Conservation (phyloP, 2,797 vertebrate species). For the Sebastiscus tertius region DNA sequence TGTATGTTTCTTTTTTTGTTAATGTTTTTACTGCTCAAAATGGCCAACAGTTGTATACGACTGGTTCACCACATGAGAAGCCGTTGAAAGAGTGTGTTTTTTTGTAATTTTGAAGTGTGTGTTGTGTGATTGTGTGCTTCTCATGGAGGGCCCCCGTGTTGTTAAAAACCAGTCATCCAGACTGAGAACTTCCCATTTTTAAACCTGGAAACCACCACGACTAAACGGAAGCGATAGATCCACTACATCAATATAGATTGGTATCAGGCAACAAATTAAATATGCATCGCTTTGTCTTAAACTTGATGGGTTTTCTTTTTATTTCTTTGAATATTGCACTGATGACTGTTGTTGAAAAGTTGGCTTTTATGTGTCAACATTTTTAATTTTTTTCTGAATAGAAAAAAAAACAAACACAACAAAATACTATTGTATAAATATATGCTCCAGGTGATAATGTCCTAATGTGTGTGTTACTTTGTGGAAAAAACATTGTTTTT, state of each 20-base stretch:
- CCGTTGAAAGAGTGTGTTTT: constrained; percentile 26
- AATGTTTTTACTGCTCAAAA: constrained; percentile 77
- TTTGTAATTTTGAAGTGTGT: constrained; percentile 16
- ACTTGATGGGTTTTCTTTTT: constrained; percentile 81
- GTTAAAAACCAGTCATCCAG: constrained; percentile 46
- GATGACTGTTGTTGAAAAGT: constrained; percentile 87
- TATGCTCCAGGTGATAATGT: constrained; percentile 85
- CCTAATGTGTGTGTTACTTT: constrained; percentile 83
- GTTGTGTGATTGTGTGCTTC: constrained; percentile 42
- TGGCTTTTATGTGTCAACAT: constrained; percentile 83
- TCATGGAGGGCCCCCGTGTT: constrained; percentile 52
- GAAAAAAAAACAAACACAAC: constrained; percentile 83
- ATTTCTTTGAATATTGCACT: constrained; percentile 89
- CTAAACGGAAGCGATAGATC: constrained; percentile 61
- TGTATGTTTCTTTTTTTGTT: constrained; percentile 73
- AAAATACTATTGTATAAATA: constrained; percentile 85
- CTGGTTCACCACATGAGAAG: constrained; percentile 73
- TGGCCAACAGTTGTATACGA: constrained; percentile 77
- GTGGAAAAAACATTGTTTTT: constrained; percentile 81
- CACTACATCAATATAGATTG: constrained; percentile 67
- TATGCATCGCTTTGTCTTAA: constrained; percentile 87
- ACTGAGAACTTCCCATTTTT: constrained; percentile 57
- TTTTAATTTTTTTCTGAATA: constrained; percentile 83
- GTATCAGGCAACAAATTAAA: constrained; percentile 80
- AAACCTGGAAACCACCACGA: constrained; percentile 67